A percentile compares a stretch with the other conserved stretches of the same genome.
Conservation (phyloP, 2,113 vertebrate species). For the Callospermophilus lateralis region DNA sequence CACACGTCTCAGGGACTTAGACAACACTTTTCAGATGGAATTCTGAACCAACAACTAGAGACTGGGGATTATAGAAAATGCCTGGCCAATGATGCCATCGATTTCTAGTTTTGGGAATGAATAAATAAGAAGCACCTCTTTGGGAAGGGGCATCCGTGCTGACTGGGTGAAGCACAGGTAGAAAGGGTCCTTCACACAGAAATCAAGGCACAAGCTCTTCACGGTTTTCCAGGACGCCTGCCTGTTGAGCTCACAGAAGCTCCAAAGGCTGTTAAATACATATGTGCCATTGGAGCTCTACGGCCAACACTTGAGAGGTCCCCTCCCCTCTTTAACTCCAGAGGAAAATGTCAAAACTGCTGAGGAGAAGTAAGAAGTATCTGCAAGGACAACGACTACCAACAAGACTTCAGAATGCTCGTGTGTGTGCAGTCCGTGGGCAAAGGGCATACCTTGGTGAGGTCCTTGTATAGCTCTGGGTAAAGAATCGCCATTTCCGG, state of each 20-base stretch:
- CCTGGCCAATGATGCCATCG: rapidly evolving
- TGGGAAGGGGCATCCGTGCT: too few relatives aligned
- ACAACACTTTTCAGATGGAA: background rate
- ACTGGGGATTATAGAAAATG: too few relatives aligned
- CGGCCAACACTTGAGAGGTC: background rate
- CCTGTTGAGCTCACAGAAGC: background rate
- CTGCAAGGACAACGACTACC: background rate
- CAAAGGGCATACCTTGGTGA: conserved; percentile 93
- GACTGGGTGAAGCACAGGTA: background rate
- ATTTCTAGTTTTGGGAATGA: background rate
- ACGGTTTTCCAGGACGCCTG: background rate
- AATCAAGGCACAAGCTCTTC: rapidly evolving
- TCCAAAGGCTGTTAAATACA: too few relatives aligned
- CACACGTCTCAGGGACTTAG: background rate
- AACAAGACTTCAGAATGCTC: background rate
- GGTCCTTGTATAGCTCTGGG: conserved; percentile 99
- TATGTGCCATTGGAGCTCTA: background rate
- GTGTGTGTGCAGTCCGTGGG: too few relatives aligned
- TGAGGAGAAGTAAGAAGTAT: background rate
- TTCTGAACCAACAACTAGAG: background rate
- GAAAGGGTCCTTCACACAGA: background rate
- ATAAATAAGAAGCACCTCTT: rapidly evolving
- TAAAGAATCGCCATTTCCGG: conserved; percentile 98
- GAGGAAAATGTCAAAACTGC: background rate
- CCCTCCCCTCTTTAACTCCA: background rate